phyloP scores from a whole-genome alignment of 2,797 vertebrate genomes.

The Rhinella marina region DNA sequence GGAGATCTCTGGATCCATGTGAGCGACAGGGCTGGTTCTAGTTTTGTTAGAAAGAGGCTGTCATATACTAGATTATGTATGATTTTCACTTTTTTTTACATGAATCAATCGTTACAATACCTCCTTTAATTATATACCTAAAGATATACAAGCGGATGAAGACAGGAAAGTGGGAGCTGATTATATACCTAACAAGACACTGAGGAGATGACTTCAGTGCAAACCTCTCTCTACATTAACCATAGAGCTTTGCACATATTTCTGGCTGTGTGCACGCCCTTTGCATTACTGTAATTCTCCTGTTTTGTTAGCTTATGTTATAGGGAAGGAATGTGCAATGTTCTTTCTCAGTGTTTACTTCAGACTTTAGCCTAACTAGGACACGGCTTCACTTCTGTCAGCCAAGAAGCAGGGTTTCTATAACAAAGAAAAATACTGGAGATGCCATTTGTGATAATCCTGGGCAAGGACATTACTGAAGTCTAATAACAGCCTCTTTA shows the following conservation, averaged over 20 bases:
- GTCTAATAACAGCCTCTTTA: conserved; percentile 47
- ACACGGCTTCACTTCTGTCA: conserved; percentile 30
- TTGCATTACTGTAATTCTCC: background rate
- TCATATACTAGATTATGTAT: too few relatives aligned
- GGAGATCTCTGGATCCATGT: too few relatives aligned
- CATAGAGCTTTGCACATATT: background rate
- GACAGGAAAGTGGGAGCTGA: too few relatives aligned
- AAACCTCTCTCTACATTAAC: too few relatives aligned
- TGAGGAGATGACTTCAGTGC: too few relatives aligned
- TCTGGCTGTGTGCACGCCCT: background rate
- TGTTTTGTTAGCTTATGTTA: conserved; percentile 33
- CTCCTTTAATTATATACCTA: too few relatives aligned
- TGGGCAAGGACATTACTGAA: conserved; percentile 43
- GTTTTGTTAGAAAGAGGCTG: too few relatives aligned
- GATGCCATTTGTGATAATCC: conserved; percentile 47
- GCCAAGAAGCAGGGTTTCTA: conserved; percentile 11
- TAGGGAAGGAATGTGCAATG: conserved; percentile 46
- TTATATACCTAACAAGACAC: too few relatives aligned
- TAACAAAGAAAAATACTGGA: conserved; percentile 33
- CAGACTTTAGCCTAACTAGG: conserved; percentile 42
- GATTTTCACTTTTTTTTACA: too few relatives aligned
- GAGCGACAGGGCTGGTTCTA: too few relatives aligned
- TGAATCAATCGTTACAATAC: too few relatives aligned
- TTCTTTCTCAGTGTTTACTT: conserved; percentile 38
- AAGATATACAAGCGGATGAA: too few relatives aligned